These are phyloP conservation scores for Graphium colonna DNA, from an alignment of 2,888 invertebrate species.

Conservation along the genomic window DNA sequence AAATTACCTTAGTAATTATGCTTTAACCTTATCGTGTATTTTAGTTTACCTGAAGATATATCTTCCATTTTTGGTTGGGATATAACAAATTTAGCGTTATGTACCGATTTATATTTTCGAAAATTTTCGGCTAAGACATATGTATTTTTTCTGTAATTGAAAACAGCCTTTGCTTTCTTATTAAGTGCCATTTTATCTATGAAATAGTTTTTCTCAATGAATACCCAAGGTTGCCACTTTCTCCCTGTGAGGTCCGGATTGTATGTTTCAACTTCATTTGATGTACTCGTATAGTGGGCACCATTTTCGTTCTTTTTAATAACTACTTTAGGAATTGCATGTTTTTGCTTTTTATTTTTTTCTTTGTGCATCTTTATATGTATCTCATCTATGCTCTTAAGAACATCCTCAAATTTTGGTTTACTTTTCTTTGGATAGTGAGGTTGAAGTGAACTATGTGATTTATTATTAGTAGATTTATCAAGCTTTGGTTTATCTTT, in stretches of 20 bases:
- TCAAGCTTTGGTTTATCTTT: conserved; percentile 55
- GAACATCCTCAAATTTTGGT: conserved; percentile 76
- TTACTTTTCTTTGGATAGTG: conserved; percentile 60
- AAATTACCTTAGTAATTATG: conserved; percentile 43
- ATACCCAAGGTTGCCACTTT: conserved; percentile 78
- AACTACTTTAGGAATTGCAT: conserved; percentile 67
- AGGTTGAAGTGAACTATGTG: conserved; percentile 34
- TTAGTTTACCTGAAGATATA: conserved; percentile 53
- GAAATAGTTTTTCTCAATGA: conserved; percentile 64
- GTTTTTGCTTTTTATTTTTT: conserved; percentile 59
- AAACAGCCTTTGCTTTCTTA: conserved; percentile 63
- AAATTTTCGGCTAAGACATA: conserved; percentile 65
- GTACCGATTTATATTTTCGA: conserved; percentile 64
- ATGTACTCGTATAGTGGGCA: conserved; percentile 69
- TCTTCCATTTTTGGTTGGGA: conserved; percentile 55
- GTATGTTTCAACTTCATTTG: conserved; percentile 43
- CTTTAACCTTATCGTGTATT: conserved; percentile 70
- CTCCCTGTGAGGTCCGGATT: conserved; percentile 72
- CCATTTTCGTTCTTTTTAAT: conserved; percentile 72
- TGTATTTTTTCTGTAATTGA: conserved; percentile 58
- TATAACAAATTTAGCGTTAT: conserved; percentile 63
- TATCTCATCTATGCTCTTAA: conserved; percentile 74
- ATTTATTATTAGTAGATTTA: conserved; percentile 32
- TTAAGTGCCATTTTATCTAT: conserved; percentile 70
- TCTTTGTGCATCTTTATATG: conserved; percentile 66